Evolutionary conservation across 1,140 invertebrate species (phyloP), one percentile per base, ranked within the genome.

Genomic region (Agraylea sexmaculata): DNA sequence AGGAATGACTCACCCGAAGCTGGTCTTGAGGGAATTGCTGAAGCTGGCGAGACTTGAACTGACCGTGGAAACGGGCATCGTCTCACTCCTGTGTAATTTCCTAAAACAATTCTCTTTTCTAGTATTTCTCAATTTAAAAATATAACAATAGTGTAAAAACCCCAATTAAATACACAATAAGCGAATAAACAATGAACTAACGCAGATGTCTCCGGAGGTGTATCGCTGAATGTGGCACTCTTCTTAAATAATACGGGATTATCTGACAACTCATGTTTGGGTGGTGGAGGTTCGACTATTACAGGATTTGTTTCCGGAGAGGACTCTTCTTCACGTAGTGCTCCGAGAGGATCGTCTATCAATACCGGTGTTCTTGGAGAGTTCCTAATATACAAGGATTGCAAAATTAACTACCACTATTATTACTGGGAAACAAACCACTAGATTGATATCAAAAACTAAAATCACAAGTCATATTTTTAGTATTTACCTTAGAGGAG

Each of bases 331-430:
- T 75, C 72, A 35, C 70, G 68, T 27, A 90, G 66, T 18, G 87
- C 85, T 7, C 89, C 90, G 17, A 94, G 61, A 1, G 90, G 90
- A 68, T 93, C 89, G 58, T 90, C 90, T 56, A 87, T 76, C 2
- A 87, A 84, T 1, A 92, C 85, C 2, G 84, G 81, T 15, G 84
- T 88, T 29, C 86, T 68, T 13, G 78, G 72, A 17, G 73, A 73
- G 42, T 77, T 61, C 57, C 78, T 80, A 51, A 49, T 49, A 31
- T 22, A 28, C 35, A 42, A 48, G 21, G 42, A 31, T 13, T 25
- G 23, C 25, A 45, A 16, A 10, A 34, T 33, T 40, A 47, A 39
- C 41, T 21, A 36, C 32, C 20, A n/a, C n/a, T n/a, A n/a, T n/a
- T n/a, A n/a, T n/a, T n/a, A n/a, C n/a, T n/a, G n/a, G n/a, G n/a